Base-by-base conservation (phyloP, 2,113 vertebrate genomes). In the Spea multiplicata region DNA sequence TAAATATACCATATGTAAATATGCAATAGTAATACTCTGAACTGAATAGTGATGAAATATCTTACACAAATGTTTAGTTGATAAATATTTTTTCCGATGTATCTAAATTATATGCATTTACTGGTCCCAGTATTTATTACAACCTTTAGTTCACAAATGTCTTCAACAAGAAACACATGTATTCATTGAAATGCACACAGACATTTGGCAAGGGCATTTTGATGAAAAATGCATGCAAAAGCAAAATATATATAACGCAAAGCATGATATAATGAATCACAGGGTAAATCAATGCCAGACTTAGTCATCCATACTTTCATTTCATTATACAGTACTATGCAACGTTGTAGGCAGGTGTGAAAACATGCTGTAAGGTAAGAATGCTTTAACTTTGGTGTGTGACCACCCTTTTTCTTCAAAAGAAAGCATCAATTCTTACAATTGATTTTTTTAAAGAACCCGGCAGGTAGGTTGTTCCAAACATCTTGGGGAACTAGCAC, bases 101-200 rank as follows among this genome's bases (percentile, higher is more conserved):
- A 14, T 65, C 16, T 44, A 52, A 66, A 6, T 50, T 52, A 12
- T 30, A 44, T 66, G 13, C 8, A 44, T 66, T 59, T 59, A 13
- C 55, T 59, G 2, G 3, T 75, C 10, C 17, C 16, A 52, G n/a
- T 30, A 65, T 52, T 66, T 75, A 50, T 75, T 75, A 17, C 16
- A 17, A 70, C 62, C 47, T 55, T 67, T 6, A 67, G 8, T 75
- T 55, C 49, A 55, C 46, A 66, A 52, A 44, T 16, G 30, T 67
- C 57, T 84, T 71, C 82, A 86, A 85, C 82, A 81, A 73, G 82
- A 90, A 90, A 87, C 81, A 88, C 81, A 84, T 86, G 85, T 82
- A 82, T 84, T 81, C 81, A 61, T 61, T 73, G 71, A 86, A 68
- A 45, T 75, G 64, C 49, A 67, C n/a, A 12, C 49, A 67, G 62